Conservation (phyloP, 2,888 invertebrate species). For the Eubasilissa splendida region DNA sequence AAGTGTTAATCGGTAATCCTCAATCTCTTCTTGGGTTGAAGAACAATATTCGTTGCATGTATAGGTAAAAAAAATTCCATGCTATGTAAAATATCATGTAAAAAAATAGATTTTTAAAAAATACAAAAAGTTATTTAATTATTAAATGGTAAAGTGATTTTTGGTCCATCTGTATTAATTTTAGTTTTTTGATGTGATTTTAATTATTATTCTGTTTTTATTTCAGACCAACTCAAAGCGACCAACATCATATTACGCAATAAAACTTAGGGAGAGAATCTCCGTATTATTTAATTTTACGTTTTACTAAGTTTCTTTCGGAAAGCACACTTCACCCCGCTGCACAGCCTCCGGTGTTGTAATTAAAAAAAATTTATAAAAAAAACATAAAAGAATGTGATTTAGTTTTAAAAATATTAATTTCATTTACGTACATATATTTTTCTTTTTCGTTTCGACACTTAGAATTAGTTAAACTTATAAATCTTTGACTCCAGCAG, state of each 20-base stretch:
- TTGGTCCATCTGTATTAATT: no score
- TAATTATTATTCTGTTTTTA: background rate
- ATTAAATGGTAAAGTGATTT: no score
- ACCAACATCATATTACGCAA: slow-evolving; percentile 24
- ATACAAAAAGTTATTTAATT: no score
- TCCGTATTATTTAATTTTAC: slow-evolving; percentile 15
- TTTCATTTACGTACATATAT: background rate
- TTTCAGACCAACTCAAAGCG: slow-evolving; percentile 18
- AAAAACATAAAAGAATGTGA: slow-evolving; percentile 27
- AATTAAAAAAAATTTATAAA: background rate
- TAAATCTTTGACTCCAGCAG: background rate
- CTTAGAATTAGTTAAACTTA: background rate
- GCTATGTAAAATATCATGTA: no score
- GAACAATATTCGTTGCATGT: no score
- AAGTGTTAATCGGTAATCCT: no score
- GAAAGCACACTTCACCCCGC: background rate
- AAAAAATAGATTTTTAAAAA: no score
- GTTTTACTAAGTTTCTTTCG: no score
- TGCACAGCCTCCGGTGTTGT: background rate
- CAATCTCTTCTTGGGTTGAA: no score
- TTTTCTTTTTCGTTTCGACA: background rate
- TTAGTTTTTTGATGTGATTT: no score
- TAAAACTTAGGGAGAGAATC: slow-evolving; percentile 19
- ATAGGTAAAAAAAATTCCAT: no score
- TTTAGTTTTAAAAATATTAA: slow-evolving; percentile 13